These are phyloP conservation scores for Caenorhabditis panamensis DNA, from an alignment of 2,888 invertebrate species.

Conservation along the genomic window DNA sequence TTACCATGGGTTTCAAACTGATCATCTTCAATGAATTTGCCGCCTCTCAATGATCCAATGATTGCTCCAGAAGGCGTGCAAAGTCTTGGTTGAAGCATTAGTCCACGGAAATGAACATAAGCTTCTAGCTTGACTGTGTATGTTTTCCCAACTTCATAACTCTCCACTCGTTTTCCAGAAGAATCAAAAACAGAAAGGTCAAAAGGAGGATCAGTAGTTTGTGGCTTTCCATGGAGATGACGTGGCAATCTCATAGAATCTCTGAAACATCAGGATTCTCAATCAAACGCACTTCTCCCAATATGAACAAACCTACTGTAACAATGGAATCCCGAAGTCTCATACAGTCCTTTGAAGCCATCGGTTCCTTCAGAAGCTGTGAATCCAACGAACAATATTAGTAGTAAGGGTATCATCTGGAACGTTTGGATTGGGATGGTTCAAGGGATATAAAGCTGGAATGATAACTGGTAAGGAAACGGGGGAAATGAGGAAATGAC, in stretches of 20 bases:
- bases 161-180: slow-evolving; percentile 49
- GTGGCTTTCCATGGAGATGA: slow-evolving; percentile 63
- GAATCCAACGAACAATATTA: background rate
- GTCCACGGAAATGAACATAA: slow-evolving; percentile 69
- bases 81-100: slow-evolving; percentile 71
- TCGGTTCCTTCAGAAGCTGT: slow-evolving; percentile 12
- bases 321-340: slow-evolving; percentile 62
- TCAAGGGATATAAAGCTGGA: background rate
- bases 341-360: slow-evolving; percentile 48
- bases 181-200: slow-evolving; percentile 62
- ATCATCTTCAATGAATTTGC: slow-evolving; percentile 67
- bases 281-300: background rate
- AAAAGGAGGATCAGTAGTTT: slow-evolving; percentile 65
- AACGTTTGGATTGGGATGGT: no score
- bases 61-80: slow-evolving; percentile 65
- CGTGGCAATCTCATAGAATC: slow-evolving; percentile 61
- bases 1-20: slow-evolving; percentile 60
- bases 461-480: slow-evolving; percentile 9
- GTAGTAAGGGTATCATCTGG: slow-evolving; percentile 9
- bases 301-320: slow-evolving; percentile 39
- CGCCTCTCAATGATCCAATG: slow-evolving; percentile 71
- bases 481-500: background rate
- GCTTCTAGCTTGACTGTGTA: slow-evolving; percentile 69
- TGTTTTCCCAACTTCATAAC: slow-evolving; percentile 56
- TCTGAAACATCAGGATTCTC: slow-evolving; percentile 20